phyloP scores from a whole-genome alignment of 2,888 invertebrate genomes.

The Tenodera sinensis region DNA sequence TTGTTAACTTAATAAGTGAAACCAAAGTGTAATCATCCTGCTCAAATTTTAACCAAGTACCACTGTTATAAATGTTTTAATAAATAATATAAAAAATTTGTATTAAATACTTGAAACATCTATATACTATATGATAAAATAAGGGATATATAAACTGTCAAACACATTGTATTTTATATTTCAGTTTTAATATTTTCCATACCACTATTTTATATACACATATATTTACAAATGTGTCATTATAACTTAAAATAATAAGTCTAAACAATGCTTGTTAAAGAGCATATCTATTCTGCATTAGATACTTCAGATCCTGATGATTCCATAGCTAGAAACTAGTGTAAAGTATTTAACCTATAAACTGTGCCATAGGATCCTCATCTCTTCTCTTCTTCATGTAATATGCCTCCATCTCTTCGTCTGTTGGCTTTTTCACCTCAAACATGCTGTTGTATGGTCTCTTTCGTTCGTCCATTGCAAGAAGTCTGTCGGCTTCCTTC shows the following conservation, averaged over 20 bases:
- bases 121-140: no score
- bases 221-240: neutral
- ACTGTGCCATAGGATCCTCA: slow-evolving; percentile 93
- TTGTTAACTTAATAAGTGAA: no score
- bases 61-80: no score
- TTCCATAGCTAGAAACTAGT: neutral
- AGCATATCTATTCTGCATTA: no score
- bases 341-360: slow-evolving; percentile 41
- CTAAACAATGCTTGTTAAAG: no score
- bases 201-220: neutral
- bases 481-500: slow-evolving; percentile 58
- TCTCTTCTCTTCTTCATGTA: slow-evolving; percentile 77
- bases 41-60: no score
- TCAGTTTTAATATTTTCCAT: neutral
- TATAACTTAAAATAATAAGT: neutral
- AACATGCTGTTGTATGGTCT: slow-evolving; percentile 91
- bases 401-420: slow-evolving; percentile 92
- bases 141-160: no score
- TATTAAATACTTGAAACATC: no score
- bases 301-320: neutral
- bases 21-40: no score
- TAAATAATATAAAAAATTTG: no score
- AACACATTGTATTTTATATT: neutral
- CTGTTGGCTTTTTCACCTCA: slow-evolving; percentile 78
- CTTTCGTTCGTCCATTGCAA: slow-evolving; percentile 82